These are phyloP conservation scores for Gonioctena quinquepunctata DNA, from an alignment of 1,140 invertebrate genomes.

Conservation along the genomic window DNA sequence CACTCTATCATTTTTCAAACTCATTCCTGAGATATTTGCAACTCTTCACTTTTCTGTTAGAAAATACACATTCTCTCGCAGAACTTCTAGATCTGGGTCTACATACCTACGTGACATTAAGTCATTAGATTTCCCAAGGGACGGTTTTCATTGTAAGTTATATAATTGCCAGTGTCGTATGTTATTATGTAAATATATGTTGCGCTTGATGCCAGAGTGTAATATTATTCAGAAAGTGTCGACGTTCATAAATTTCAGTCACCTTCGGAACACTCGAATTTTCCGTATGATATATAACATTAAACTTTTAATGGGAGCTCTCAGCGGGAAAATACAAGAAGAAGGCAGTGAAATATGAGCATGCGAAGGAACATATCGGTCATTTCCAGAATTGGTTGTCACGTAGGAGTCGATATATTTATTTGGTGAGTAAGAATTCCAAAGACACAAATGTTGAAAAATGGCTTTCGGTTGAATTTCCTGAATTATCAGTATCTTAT, in stretches of 20 bases:
- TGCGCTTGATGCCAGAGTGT: conserved; percentile 8
- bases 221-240: conserved; percentile 3
- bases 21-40: too few relatives aligned
- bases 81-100: neutral
- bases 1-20: too few relatives aligned
- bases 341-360: neutral
- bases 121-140: conserved; percentile 1
- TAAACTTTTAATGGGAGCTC: neutral
- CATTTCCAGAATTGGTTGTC: neutral
- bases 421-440: neutral
- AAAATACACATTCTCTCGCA: neutral
- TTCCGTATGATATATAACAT: neutral
- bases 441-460: too few relatives aligned
- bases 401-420: neutral
- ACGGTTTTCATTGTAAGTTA: conserved; percentile 21
- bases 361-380: neutral
- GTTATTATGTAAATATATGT: conserved; percentile 22
- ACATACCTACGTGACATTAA: conserved; percentile 11
- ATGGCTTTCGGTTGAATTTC: too few relatives aligned
- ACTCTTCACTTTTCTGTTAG: too few relatives aligned
- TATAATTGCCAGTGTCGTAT: conserved; percentile 15
- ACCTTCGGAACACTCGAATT: neutral
- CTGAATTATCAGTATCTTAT: too few relatives aligned
- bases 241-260: conserved; percentile 15
- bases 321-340: neutral